Conservation (phyloP, 2,113 vertebrate species). For the Dinomys branickii region DNA sequence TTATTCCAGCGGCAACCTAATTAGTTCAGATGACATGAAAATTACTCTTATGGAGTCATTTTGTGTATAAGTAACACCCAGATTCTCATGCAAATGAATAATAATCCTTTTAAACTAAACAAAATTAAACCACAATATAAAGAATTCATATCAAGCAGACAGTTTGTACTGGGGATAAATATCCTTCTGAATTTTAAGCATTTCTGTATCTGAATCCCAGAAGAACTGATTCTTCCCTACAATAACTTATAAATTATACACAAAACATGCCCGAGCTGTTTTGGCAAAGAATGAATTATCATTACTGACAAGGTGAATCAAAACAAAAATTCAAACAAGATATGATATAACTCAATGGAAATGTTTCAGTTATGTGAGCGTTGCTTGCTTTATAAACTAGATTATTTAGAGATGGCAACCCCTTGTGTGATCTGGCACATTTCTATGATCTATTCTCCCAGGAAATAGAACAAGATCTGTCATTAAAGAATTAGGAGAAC, state of each 20-base stretch:
- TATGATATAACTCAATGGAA: background rate
- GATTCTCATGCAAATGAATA: background rate
- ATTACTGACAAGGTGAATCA: background rate
- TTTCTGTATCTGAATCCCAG: background rate
- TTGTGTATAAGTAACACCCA: background rate
- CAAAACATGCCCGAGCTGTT: background rate
- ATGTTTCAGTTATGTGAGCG: background rate
- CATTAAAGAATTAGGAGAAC: background rate
- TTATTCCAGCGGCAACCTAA: background rate
- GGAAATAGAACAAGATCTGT: constrained; percentile 2
- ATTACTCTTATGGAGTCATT: background rate
- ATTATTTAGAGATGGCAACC: constrained; percentile 18
- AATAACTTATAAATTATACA: fast-evolving
- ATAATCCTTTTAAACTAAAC: background rate
- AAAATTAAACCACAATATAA: background rate
- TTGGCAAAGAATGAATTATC: background rate
- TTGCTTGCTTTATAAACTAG: background rate
- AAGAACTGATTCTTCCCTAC: background rate
- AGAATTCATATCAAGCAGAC: background rate
- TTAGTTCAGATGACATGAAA: background rate
- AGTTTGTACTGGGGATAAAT: background rate
- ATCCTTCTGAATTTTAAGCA: constrained; percentile 6
- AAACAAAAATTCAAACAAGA: background rate
- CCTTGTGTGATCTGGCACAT: background rate
- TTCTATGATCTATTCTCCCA: background rate